Evolutionary conservation across 2,888 invertebrate genomes (phyloP).

Genomic region (Physocephala rufipes): DNA sequence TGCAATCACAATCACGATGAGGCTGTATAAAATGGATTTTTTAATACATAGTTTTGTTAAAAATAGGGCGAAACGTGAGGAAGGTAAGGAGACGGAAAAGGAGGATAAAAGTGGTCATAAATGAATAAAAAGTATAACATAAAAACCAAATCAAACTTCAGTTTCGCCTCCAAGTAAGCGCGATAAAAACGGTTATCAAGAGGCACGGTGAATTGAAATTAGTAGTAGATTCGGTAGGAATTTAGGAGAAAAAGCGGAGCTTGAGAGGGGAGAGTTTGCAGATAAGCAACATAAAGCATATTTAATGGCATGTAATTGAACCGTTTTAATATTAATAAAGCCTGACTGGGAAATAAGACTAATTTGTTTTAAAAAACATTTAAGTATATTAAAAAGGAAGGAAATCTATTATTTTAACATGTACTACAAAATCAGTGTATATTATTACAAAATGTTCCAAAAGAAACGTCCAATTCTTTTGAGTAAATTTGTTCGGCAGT

Average conservation of each 20-base stretch:
- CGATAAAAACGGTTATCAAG: conserved; percentile 1
- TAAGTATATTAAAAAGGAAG: no score
- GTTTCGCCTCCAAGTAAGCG: background rate
- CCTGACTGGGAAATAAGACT: no score
- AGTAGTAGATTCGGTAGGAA: background rate
- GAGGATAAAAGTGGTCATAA: background rate
- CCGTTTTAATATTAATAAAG: no score
- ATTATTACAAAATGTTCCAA: no score
- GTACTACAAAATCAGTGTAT: no score
- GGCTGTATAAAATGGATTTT: conserved; percentile 32
- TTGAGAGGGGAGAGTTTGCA: background rate
- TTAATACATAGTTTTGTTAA: conserved; percentile 12
- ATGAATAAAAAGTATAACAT: background rate
- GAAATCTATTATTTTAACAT: no score
- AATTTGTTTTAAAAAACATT: no score
- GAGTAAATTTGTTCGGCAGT: no score
- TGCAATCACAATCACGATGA: conserved; percentile 32
- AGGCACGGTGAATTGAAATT: conserved; percentile 8
- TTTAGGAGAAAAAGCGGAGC: background rate
- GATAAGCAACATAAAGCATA: conserved; percentile 1
- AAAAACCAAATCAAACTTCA: background rate
- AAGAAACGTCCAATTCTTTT: no score
- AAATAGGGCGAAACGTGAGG: background rate
- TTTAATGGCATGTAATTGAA: no score
- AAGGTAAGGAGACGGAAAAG: background rate